These are phyloP conservation scores for Drosophila buzzatii DNA, from an alignment of 2,888 invertebrate species.

Conservation along the genomic window DNA sequence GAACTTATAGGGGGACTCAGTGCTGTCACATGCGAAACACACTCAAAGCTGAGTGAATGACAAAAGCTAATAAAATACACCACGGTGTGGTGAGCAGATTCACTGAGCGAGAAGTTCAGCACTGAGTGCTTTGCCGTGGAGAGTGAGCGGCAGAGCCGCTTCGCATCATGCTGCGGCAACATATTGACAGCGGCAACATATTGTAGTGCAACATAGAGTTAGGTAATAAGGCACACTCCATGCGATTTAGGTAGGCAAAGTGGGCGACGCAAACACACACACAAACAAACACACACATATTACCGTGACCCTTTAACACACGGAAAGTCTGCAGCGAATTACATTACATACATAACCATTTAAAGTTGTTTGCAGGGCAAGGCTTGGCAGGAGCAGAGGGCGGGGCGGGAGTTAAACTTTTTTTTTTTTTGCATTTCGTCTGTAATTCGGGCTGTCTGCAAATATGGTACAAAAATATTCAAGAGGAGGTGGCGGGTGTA, in stretches of 20 bases:
- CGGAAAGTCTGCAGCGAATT: slow-evolving; percentile 21
- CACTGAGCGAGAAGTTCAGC: slow-evolving; percentile 12
- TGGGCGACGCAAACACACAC: neutral
- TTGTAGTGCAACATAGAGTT: slow-evolving; percentile 1
- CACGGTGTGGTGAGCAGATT: slow-evolving; percentile 28
- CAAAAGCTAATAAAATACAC: slow-evolving; percentile 37
- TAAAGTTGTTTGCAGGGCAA: slow-evolving; percentile 7
- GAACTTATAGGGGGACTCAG: slow-evolving; percentile 42
- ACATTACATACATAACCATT: slow-evolving; percentile 41
- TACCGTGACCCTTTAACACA: neutral
- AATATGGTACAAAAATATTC: slow-evolving; percentile 53
- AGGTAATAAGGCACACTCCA: neutral
- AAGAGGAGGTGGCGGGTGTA: neutral
- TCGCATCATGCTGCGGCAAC: slow-evolving; percentile 34
- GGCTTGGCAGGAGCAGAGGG: too few species aligned
- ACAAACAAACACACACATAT: slow-evolving; percentile 1
- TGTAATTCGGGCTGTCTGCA: slow-evolving; percentile 45
- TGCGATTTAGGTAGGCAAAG: neutral
- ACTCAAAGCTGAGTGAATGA: neutral
- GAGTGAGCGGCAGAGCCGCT: neutral
- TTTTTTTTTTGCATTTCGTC: neutral
- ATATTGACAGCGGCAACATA: neutral
- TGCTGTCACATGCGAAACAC: slow-evolving; percentile 10
- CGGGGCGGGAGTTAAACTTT: slow-evolving; percentile 1
- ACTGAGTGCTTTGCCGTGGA: slow-evolving; percentile 2